These are phyloP conservation scores for Cryptus armator DNA, from an alignment of 2,888 invertebrate genomes.

Conservation along the genomic window DNA sequence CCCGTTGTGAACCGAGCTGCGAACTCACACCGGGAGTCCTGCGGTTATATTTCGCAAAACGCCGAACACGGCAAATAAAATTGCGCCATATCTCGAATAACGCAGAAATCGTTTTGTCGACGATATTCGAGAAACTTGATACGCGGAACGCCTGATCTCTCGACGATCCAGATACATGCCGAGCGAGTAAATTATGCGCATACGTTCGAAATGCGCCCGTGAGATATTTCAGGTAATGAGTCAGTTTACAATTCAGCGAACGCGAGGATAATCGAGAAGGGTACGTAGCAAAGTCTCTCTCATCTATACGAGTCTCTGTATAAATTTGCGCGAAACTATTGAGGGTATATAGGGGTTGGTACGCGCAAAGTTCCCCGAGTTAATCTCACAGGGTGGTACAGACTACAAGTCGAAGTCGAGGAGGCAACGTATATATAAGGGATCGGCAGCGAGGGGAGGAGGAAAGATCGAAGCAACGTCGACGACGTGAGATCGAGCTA, in stretches of 20 bases:
- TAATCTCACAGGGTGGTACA: slow-evolving; percentile 28
- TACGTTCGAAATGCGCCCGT: slow-evolving; percentile 39
- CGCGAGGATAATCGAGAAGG: slow-evolving; percentile 55
- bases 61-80: neutral
- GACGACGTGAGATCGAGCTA: slow-evolving; percentile 55
- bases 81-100: neutral
- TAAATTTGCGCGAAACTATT: neutral
- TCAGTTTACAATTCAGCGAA: slow-evolving; percentile 55
- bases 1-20: neutral
- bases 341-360: slow-evolving; percentile 3
- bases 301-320: neutral
- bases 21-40: neutral
- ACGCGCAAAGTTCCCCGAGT: neutral
- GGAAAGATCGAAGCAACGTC: slow-evolving; percentile 28
- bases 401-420: slow-evolving; percentile 51
- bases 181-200: slow-evolving; percentile 42
- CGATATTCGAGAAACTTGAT: neutral
- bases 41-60: neutral
- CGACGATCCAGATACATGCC: neutral
- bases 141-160: neutral
- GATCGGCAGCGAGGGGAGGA: slow-evolving; percentile 13
- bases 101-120: neutral
- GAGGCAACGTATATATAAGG: slow-evolving; percentile 45
- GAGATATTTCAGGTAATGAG: slow-evolving; percentile 57
- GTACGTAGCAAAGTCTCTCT: neutral